Percentiles rank a stretch among this genome's conserved stretches.
Conservation (phyloP, 2,797 vertebrate species). For the Phoeniculus purpureus region DNA sequence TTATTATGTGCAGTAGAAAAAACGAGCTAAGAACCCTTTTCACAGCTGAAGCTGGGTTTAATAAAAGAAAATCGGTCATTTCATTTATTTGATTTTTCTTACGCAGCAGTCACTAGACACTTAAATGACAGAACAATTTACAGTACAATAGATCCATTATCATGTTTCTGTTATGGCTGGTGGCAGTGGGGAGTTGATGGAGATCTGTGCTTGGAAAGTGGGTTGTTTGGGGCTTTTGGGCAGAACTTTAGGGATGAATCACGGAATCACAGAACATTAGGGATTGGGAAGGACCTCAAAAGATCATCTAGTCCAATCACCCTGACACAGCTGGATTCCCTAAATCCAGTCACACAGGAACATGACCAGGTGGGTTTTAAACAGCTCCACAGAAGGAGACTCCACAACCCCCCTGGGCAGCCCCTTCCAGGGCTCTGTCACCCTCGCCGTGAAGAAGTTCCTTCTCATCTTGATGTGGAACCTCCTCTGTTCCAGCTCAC, state of each 20-base stretch:
- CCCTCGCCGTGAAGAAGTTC: no score
- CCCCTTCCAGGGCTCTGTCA: no score
- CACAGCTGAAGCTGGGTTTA: neutral
- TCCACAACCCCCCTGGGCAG: no score
- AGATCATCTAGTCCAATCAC: no score
- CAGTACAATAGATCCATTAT: neutral
- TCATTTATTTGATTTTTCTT: conserved; percentile 29
- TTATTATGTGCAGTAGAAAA: neutral
- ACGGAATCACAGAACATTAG: no score
- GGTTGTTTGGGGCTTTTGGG: neutral
- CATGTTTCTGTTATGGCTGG: neutral
- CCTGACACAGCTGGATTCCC: no score
- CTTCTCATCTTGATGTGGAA: no score
- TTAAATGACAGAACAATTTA: neutral
- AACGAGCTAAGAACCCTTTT: neutral
- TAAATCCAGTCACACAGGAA: no score
- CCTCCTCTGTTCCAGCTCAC: no score
- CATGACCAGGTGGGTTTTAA: no score
- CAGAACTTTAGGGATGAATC: neutral
- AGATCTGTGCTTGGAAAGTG: neutral
- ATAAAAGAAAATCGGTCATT: neutral
- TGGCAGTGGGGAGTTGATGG: neutral
- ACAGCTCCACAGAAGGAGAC: no score
- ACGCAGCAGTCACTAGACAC: neutral
- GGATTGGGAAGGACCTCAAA: no score